Evolutionary conservation across 2,113 vertebrate genomes (phyloP).

Genomic region (Corvus hawaiiensis): DNA sequence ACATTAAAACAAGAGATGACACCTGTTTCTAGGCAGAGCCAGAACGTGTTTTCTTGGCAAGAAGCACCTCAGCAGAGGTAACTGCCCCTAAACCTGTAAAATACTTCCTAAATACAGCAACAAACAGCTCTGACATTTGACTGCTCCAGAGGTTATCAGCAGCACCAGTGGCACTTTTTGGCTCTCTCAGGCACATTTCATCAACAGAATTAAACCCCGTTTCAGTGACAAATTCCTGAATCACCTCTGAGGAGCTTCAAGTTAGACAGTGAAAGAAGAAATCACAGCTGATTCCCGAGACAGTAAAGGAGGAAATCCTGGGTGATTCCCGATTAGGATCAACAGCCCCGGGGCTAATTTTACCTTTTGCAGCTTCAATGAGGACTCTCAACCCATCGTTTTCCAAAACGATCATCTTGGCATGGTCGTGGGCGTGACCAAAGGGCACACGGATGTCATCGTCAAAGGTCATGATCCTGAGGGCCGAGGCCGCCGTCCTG

Average conservation of each 20-base stretch:
- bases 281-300: neutral
- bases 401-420: conserved; percentile 90
- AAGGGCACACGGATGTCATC: conserved; percentile 92
- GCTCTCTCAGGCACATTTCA: neutral
- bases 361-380: conserved; percentile 88
- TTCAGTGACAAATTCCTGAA: neutral
- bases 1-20: neutral
- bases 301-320: neutral
- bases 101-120: rapidly evolving
- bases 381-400: conserved; percentile 84
- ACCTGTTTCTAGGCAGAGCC: neutral
- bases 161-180: neutral
- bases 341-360: neutral
- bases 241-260: neutral
- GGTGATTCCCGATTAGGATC: rapidly evolving
- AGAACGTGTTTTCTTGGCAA: neutral
- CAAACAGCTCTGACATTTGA: neutral
- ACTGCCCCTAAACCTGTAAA: neutral
- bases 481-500: conserved; percentile 73
- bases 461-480: conserved; percentile 90
- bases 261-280: neutral
- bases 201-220: neutral
- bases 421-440: conserved; percentile 88
- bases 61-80: neutral
- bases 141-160: neutral